Percentiles rank a stretch among this genome's conserved stretches.
Evolutionary conservation across 2,797 vertebrate genomes (phyloP).

Genomic region (Masticophis lateralis): DNA sequence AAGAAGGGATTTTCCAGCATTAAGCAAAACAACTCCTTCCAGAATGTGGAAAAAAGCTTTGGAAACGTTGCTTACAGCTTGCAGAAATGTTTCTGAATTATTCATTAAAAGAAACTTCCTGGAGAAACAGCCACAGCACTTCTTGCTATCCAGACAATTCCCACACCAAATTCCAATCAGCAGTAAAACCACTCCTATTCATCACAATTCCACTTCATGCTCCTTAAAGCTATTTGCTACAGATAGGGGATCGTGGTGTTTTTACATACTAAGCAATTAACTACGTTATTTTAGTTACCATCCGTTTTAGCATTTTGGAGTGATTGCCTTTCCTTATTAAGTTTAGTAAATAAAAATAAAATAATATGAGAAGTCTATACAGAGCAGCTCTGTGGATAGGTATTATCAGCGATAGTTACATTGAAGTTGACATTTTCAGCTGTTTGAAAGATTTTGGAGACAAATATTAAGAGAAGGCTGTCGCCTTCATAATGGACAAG

Average conservation of each 20-base stretch:
- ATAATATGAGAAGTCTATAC: not conserved
- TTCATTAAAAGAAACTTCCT: slow-evolving; percentile 1
- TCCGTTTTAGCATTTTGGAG: not conserved
- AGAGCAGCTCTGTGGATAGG: not conserved
- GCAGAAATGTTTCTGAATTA: not conserved
- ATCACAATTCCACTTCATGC: not conserved
- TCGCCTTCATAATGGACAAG: not conserved
- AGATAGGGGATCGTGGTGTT: slow-evolving; percentile 21
- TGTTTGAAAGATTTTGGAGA: not conserved
- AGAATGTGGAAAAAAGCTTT: not conserved
- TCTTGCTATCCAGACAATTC: slow-evolving; percentile 21
- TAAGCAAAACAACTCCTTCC: slow-evolving; percentile 11
- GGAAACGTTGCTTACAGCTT: slow-evolving; percentile 30
- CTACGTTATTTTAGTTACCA: not conserved
- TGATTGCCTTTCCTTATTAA: slow-evolving; percentile 16
- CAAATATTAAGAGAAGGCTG: not conserved
- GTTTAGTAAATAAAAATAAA: slow-evolving; percentile 7
- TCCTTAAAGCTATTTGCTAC: not conserved
- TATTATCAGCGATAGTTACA: not conserved
- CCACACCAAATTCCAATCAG: slow-evolving; percentile 6
- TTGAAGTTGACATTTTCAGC: not conserved
- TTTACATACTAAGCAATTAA: not conserved
- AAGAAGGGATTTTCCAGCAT: not conserved
- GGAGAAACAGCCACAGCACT: not conserved
- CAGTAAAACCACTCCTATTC: not conserved